Evolutionary conservation across 2,888 invertebrate genomes (phyloP), one percentile per base, ranked within the genome.

Genomic region (Amaurobius ferox): DNA sequence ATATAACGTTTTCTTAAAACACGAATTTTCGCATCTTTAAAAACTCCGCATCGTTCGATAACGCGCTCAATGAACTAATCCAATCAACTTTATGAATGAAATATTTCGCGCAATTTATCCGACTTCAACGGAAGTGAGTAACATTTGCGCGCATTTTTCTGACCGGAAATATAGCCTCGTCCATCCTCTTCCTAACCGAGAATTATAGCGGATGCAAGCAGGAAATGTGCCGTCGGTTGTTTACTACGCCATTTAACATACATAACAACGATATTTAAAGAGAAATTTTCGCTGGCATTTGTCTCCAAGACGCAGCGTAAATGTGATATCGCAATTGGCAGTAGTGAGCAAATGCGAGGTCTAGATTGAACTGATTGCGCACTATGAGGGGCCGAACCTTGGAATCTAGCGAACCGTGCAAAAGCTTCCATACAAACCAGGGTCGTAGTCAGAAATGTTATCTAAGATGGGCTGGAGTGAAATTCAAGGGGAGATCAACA

Each of bases 71-170:
- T 55, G 55, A 55, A 55, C 55, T 23, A 23, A 11, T 11, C 5
- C 2, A 23, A 11, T 11, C 5, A 23, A 55, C 7, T 71, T 71
- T 66, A 79, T 79, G 79, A 79, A 79, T 79, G 79, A 44, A 78
- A 62, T 19, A n/a, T 35, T 64, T 78, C 68, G 35, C 32, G 23
- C 39, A 23, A 19, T 39, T 74, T 29, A 7, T 9, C n/a, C n/a
- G 74, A 68, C 68, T 35, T 32, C 16, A 19, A 44, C 30, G 79
- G 79, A 79, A 32, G 44, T 48, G 71, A 70, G 32, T 29, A 48
- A 67, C 9, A 39, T 62, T 35, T 62, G 35, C 30, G 28, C 64
- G 73, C 73, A 26, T 26, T 62, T 70, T 32, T 44, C 55, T 19
- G 55, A 55, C 19, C 19, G 23, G 44, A 44, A 44, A 44, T n/a